Evolutionary conservation across 2,797 vertebrate species (phyloP), one percentile per base, ranked within the genome.

Genomic region (Macrochelys suwanniensis): DNA sequence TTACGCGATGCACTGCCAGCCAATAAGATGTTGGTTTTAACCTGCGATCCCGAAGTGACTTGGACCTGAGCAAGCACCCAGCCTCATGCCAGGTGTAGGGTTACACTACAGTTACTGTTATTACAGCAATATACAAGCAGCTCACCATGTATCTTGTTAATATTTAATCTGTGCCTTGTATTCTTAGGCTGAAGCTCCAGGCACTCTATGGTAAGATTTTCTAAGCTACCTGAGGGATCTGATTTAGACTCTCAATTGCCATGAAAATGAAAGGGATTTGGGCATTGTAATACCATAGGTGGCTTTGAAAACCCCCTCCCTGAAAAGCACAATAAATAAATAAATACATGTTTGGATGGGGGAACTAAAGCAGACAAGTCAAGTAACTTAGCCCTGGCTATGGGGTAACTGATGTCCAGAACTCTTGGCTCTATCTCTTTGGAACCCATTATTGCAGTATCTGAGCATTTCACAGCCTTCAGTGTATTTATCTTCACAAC

Each of bases 401-500:
- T 6, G 28, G 15, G 49, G 47, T 87, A 77, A 91, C 65, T 93
- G 86, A 89, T 87, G 76, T 1, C 11, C 50, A 88, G 50, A 93
- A 83, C 17, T 74, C 89, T 96, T 95, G 92, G 85, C 88, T 50
- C 25, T 95, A 88, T 89, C 96, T 89, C 80, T 42, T 37, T 80
- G 88, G 50, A 13, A 59, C 84, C 81, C 57, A 77, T 86, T 88
- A 85, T 50, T 37, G 85, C 76, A 23, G 71, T 76, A 95, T 50
- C 80, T 82, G 80, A 91, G 49, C 81, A 61, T 56, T 82, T 94
- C 88, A 94, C 89, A 95, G 91, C 80, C 56, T 81, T 76, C 42
- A 92, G 83, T 68, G 5, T 45, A 89, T 89, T 94, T 96, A 88
- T 89, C 88, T 92, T 79, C 85, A 86, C 89, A 92, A 90, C 89